Evolutionary conservation across 2,888 invertebrate genomes (phyloP), one percentile per base, ranked within the genome.

Genomic region (Prionchulus punctatus): DNA sequence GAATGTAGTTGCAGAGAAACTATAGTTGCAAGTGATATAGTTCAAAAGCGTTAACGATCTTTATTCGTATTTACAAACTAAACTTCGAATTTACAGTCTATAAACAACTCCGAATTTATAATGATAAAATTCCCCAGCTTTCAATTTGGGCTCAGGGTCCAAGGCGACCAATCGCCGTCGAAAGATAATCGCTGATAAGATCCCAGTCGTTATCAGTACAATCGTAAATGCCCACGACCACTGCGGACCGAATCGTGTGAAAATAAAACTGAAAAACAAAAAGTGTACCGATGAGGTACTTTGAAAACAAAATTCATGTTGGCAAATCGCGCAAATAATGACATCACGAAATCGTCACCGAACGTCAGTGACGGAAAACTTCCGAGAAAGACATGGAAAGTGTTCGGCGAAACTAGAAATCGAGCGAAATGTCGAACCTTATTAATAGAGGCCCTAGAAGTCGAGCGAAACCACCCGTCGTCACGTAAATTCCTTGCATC

Each of bases 401-500:
- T 7, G 18, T 36, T 36, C 7, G 7, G 18, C 18, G 18, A 36
- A 36, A 36, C 18, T 36, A 12, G 18, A 12, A 36, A 36, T 36
- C 18, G 7, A 36, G 36, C 7, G 36, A 12, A 36, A 18, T 36
- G 23, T n/a, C 7, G 7, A n/a, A 45, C 45, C 45, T 45, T 7
- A 23, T 45, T 23, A 45, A n/a, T 45, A 45, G 23, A n/a, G 45
- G 45, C 12, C 45, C 45, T 23, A 45, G 23, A n/a, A 45, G 23
- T 45, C 45, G 45, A 7, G 45, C 45, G 18, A 23, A 45, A 23
- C 45, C 45, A 23, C 45, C 45, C 7, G 45, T 45, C 4, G 45
- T 45, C 12, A 45, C 45, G 23, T 45, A 45, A 45, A 45, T 23
- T 12, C 45, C 45, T 45, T 45, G 45, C 45, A 45, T 45, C 18